Evolutionary conservation across 1,140 invertebrate genomes (phyloP), one percentile per base, ranked within the genome.

Genomic region (Mercenaria mercenaria): DNA sequence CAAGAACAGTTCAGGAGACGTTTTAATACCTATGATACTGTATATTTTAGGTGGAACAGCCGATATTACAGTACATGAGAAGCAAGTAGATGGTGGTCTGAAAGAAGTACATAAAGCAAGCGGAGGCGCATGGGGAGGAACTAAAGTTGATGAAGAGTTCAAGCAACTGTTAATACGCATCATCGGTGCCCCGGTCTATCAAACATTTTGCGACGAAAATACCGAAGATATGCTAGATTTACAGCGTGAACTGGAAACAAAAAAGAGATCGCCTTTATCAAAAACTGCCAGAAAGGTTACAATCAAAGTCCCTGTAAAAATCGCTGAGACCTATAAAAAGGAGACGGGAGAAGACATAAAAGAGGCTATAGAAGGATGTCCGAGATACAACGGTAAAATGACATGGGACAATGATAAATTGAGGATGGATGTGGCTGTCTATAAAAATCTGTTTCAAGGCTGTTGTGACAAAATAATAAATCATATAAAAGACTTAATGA

Each of bases 111-210:
- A 88, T 43, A 91, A 91, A 41, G 90, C 90, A 11, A 88, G 61
- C 41, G 90, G 90, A 13, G 84, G 90, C 18, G 90, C 84, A 4
- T 91, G 90, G 90, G 90, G 90, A n/a, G 90, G 84, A 20, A 91
- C 85, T 15, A 87, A 91, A 67, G 85, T 88, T 1, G 88, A 89
- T 52, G 82, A 90, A 26, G 89, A 86, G 39, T 90, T 90, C 59
- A 41, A 50, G 23, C 50, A 84, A n/a, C 18, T 90, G 37, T 32
- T 90, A 39, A 90, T 90, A 20, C 26, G 61, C 20, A 52, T 90
- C 64, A 76, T 90, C 26, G 82, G 81, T 4, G 82, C 23, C 0
- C 72, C 56, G 26, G 56, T 80, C 13, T 79, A 56, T 43, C 59
- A 64, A 34, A 85, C 69, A 32, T 85, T 90, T 50, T 47, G 72